Evolutionary conservation across 2,888 invertebrate genomes (phyloP).

Genomic region (Tipula unca): DNA sequence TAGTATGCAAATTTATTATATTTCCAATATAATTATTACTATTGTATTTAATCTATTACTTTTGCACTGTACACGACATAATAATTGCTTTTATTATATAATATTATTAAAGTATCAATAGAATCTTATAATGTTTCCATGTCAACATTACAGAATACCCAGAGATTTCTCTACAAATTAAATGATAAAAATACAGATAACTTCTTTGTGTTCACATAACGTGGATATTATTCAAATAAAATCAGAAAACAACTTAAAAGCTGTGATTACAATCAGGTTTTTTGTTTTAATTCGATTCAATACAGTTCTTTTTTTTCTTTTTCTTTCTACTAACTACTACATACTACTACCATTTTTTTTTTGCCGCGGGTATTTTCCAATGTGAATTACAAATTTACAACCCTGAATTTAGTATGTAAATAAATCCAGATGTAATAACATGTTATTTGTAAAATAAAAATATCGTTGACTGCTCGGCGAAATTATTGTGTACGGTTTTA

Average conservation of each 20-base stretch:
- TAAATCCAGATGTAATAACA: neutral
- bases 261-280: neutral
- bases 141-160: neutral
- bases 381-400: neutral
- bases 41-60: too few relatives aligned
- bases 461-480: neutral
- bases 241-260: neutral
- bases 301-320: neutral
- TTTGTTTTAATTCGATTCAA: neutral
- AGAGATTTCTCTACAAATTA: neutral
- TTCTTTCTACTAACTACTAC: neutral
- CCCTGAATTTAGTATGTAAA: neutral
- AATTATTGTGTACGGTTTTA: neutral
- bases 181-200: neutral
- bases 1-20: too few relatives aligned
- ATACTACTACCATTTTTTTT: neutral
- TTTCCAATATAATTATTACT: too few relatives aligned
- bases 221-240: neutral
- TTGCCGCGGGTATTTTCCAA: neutral
- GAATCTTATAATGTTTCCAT: neutral
- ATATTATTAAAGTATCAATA: too few relatives aligned
- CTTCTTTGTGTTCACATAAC: neutral
- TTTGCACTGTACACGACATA: neutral
- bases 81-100: neutral
- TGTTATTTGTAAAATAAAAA: neutral